Evolutionary conservation across 2,797 vertebrate genomes (phyloP).

Genomic region (Darevskia nairensis): DNA sequence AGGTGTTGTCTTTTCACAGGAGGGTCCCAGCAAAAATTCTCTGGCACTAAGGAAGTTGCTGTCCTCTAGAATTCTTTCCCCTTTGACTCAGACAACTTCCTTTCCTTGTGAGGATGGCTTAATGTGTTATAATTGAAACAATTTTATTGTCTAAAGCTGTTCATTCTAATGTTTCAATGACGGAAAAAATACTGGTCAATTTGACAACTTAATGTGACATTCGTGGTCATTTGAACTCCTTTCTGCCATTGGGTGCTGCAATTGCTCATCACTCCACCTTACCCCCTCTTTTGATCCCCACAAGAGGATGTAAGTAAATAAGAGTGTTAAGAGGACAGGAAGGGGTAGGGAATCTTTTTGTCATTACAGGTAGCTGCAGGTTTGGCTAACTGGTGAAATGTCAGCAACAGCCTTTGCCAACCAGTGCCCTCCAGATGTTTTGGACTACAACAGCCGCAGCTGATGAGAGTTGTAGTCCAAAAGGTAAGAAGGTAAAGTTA

Average conservation of each 20-base stretch:
- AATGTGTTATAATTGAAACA: constrained; percentile 86
- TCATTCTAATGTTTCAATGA: constrained; percentile 79
- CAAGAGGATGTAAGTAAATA: constrained; percentile 50
- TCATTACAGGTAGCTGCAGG: constrained; percentile 62
- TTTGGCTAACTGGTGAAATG: constrained; percentile 68
- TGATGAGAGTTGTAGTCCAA: too few species aligned
- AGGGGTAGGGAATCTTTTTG: constrained; percentile 54
- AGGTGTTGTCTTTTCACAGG: constrained; percentile 33
- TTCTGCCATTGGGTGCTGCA: constrained; percentile 78
- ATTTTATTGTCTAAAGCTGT: constrained; percentile 85
- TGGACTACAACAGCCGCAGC: too few species aligned
- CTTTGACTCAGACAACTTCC: constrained; percentile 73
- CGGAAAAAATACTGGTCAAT: constrained; percentile 83
- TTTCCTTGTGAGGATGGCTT: constrained; percentile 73
- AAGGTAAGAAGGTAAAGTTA: too few species aligned
- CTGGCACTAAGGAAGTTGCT: constrained; percentile 47
- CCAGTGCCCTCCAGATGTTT: too few species aligned
- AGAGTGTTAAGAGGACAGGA: constrained; percentile 13
- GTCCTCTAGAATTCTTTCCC: constrained; percentile 59
- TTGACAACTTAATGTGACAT: constrained; percentile 86
- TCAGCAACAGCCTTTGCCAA: not conserved
- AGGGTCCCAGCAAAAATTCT: constrained; percentile 53
- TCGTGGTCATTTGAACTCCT: constrained; percentile 84
- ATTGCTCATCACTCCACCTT: constrained; percentile 80
- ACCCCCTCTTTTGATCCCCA: constrained; percentile 45